Conservation (phyloP, 2,888 invertebrate genomes). For the Philereme vetulata region DNA sequence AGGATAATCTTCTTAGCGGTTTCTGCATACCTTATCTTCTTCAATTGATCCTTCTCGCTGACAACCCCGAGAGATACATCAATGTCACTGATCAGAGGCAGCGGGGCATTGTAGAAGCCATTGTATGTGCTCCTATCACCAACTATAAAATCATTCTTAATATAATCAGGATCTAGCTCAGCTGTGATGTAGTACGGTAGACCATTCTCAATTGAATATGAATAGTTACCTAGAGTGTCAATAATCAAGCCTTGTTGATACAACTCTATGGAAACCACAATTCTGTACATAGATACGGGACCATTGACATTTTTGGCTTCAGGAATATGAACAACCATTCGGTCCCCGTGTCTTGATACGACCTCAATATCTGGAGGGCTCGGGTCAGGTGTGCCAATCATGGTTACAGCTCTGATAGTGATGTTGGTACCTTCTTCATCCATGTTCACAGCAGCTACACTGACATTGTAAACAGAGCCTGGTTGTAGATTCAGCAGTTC, state of each 20-base stretch:
- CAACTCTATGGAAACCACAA: conserved; percentile 88
- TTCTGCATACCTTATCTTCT: conserved; percentile 86
- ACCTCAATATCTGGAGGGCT: conserved; percentile 88
- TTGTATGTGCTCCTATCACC: conserved; percentile 91
- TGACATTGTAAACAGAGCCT: conserved; percentile 90
- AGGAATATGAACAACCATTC: conserved; percentile 87
- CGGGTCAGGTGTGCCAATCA: conserved; percentile 88
- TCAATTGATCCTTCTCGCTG: conserved; percentile 86
- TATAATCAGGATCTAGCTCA: conserved; percentile 87
- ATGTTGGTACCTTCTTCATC: conserved; percentile 84
- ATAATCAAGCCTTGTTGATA: conserved; percentile 85
- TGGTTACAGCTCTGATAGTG: conserved; percentile 85
- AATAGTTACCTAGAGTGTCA: conserved; percentile 85
- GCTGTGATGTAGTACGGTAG: conserved; percentile 93
- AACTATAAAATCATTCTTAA: conserved; percentile 87
- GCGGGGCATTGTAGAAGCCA: conserved; percentile 89
- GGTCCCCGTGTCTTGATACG: conserved; percentile 83
- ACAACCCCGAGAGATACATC: conserved; percentile 89
- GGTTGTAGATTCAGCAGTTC: conserved; percentile 87
- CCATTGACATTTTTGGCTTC: conserved; percentile 90
- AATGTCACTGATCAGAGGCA: conserved; percentile 85
- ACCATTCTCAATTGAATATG: conserved; percentile 86
- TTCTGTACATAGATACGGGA: conserved; percentile 89
- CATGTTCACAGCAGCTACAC: conserved; percentile 86
- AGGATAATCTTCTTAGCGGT: conserved; percentile 80